These are phyloP conservation scores for Panagrolaimus sp. DNA, from an alignment of 1,140 invertebrate genomes.

Conservation along the genomic window DNA sequence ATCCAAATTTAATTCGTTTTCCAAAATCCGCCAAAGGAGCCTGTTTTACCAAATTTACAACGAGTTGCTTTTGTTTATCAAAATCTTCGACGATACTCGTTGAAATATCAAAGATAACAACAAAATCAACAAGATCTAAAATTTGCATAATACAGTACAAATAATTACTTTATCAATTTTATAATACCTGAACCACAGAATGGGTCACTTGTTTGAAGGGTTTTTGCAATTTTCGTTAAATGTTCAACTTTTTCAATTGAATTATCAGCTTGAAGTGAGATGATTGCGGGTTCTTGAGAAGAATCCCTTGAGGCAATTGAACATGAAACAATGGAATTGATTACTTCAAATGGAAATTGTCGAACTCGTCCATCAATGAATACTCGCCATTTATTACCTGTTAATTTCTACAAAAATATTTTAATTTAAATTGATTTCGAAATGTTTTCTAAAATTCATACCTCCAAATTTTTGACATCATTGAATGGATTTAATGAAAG, in stretches of 20 bases:
- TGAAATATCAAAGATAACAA: constrained; percentile 32
- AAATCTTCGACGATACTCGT: constrained; percentile 22
- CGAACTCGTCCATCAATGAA: constrained; percentile 53
- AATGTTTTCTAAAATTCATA: too few species aligned
- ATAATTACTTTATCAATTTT: neutral
- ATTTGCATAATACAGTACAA: neutral
- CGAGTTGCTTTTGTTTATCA: constrained; percentile 29
- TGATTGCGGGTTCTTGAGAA: neutral
- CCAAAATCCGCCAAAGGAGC: constrained; percentile 12
- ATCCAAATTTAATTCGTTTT: constrained; percentile 25
- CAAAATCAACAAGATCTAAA: constrained; percentile 27
- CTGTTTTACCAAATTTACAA: constrained; percentile 25
- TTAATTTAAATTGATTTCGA: too few species aligned
- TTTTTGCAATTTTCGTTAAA: constrained; percentile 1
- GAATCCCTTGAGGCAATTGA: neutral
- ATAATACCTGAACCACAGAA: neutral
- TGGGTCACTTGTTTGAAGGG: neutral
- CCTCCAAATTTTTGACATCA: neutral
- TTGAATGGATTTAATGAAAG: constrained; percentile 9
- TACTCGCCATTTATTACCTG: constrained; percentile 51
- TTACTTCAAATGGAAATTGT: constrained; percentile 50
- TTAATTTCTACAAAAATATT: neutral
- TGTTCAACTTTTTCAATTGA: constrained; percentile 4
- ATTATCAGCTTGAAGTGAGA: neutral
- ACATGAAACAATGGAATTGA: constrained; percentile 31